Conservation (phyloP, 2,888 invertebrate species). For the Melanotus villosus region DNA sequence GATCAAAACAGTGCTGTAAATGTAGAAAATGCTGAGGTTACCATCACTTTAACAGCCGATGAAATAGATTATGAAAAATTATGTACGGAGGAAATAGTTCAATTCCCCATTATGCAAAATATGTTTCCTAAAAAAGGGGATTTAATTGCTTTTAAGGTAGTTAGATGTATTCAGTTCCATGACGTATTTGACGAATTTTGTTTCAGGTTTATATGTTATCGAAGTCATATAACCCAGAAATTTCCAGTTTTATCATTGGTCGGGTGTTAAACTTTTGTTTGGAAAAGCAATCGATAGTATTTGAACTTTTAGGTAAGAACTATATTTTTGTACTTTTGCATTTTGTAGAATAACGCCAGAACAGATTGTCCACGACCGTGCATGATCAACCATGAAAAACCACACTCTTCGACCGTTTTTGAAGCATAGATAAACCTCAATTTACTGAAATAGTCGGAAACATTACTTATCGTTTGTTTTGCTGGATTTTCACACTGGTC, state of each 20-base stretch:
- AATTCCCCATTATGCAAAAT: slow-evolving; percentile 41
- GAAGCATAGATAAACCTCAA: too few relatives aligned
- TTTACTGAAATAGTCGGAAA: too few relatives aligned
- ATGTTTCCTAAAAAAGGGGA: slow-evolving; percentile 49
- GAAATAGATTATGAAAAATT: slow-evolving; percentile 20
- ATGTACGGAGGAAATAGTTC: slow-evolving; percentile 44
- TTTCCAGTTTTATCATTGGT: slow-evolving; percentile 64
- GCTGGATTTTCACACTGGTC: too few relatives aligned
- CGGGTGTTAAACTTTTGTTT: slow-evolving; percentile 54
- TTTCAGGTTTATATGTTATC: slow-evolving; percentile 26
- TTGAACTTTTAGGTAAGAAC: slow-evolving; percentile 56
- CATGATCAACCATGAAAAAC: too few relatives aligned
- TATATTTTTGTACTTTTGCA: background rate
- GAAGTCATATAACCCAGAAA: slow-evolving; percentile 62
- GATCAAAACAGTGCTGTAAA: slow-evolving; percentile 4
- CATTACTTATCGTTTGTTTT: too few relatives aligned
- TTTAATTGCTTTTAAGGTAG: slow-evolving; percentile 56
- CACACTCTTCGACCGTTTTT: too few relatives aligned
- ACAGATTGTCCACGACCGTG: too few relatives aligned
- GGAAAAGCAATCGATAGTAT: slow-evolving; percentile 49
- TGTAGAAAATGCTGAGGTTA: background rate
- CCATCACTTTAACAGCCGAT: background rate
- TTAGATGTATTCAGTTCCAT: background rate
- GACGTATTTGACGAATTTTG: background rate
- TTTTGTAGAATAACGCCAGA: background rate